phyloP scores from a whole-genome alignment of 2,797 vertebrate genomes.

The Champsocephalus gunnari region DNA sequence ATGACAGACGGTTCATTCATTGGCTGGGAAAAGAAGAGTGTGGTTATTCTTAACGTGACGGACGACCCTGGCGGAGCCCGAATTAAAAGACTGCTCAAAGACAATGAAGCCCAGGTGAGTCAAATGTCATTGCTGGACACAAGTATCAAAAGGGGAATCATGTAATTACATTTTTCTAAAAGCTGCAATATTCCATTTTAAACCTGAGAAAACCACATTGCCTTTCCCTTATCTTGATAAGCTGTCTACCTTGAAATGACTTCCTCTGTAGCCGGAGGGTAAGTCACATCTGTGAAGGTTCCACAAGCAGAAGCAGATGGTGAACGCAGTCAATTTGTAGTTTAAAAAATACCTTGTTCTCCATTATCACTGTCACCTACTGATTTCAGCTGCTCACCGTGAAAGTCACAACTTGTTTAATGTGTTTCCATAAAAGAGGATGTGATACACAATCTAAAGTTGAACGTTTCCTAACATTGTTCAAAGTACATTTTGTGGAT shows the following conservation, averaged over 20 bases:
- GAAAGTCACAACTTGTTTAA: background rate
- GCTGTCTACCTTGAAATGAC: conserved; percentile 10
- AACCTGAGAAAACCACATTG: background rate
- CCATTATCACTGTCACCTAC: background rate
- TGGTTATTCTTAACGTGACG: conserved; percentile 89
- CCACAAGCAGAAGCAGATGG: background rate
- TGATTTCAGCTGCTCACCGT: background rate
- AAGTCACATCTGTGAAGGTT: conserved; percentile 1
- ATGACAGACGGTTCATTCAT: conserved; percentile 95
- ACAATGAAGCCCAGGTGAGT: conserved; percentile 90
- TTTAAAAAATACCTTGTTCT: background rate
- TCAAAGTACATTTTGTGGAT: background rate
- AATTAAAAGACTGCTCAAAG: conserved; percentile 89
- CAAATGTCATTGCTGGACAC: no score
- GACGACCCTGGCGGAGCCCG: conserved; percentile 88
- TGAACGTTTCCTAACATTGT: background rate
- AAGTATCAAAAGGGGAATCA: background rate
- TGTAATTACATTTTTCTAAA: background rate
- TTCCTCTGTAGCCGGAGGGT: conserved; percentile 12
- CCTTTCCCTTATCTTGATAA: background rate
- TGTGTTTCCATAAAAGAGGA: background rate
- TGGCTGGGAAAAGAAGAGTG: conserved; percentile 94
- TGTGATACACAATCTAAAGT: background rate
- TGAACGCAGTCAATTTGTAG: background rate
- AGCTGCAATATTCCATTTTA: background rate